Conservation (phyloP, 2,888 invertebrate genomes). For the Koerneria pararmatus region DNA sequence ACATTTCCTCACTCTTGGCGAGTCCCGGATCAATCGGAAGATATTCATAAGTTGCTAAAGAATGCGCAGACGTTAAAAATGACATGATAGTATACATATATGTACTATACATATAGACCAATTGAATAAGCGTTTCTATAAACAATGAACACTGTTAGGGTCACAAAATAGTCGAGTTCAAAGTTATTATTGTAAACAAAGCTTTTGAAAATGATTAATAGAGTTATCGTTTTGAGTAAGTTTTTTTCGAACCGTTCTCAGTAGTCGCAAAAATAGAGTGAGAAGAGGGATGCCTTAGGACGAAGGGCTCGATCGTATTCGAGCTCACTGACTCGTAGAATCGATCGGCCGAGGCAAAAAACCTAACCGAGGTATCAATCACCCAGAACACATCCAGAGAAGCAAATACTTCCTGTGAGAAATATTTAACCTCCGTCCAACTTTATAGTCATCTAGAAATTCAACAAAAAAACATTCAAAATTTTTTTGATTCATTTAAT, state of each 20-base stretch:
- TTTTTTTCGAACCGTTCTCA: background rate
- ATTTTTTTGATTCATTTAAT: too few relatives aligned
- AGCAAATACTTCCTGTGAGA: conserved; percentile 17
- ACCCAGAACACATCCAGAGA: conserved; percentile 11
- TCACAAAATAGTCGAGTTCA: too few relatives aligned
- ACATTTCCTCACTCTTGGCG: conserved; percentile 18
- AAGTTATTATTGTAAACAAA: too few relatives aligned
- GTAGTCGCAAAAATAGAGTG: conserved; percentile 22
- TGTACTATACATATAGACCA: too few relatives aligned
- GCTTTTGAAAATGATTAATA: too few relatives aligned
- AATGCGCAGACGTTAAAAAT: too few relatives aligned
- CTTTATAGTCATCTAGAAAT: too few relatives aligned
- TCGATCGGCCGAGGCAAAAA: background rate
- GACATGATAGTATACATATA: too few relatives aligned
- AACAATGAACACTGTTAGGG: too few relatives aligned
- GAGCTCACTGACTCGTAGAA: conserved; percentile 8
- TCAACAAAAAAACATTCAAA: too few relatives aligned
- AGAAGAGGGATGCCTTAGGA: conserved; percentile 11
- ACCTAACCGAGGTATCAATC: conserved; percentile 17
- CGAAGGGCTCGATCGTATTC: conserved; percentile 11
- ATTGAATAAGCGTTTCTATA: too few relatives aligned
- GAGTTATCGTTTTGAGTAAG: too few relatives aligned
- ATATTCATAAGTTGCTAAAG: conserved; percentile 17
- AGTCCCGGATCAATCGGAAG: conserved; percentile 3
- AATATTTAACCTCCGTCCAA: background rate